A percentile compares a stretch with the other conserved stretches of the same genome.
phyloP scores from a whole-genome alignment of 1,140 invertebrate species.

The Akabosia matsudoensis region DNA sequence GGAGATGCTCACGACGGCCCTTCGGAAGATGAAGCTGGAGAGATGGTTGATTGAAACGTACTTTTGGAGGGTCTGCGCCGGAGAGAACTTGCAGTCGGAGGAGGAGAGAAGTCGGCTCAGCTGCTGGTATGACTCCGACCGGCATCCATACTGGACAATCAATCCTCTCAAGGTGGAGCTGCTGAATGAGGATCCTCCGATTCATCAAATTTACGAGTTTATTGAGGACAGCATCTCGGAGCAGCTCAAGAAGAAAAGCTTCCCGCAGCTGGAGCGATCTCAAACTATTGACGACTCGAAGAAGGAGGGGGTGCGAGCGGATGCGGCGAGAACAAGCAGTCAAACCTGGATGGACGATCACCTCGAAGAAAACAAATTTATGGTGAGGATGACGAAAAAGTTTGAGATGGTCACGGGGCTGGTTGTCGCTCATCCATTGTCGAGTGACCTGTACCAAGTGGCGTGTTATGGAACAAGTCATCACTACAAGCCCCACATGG shows the following conservation, averaged over 20 bases:
- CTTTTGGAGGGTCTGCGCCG: too few relatives aligned
- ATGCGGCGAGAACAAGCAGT: conserved; percentile 28
- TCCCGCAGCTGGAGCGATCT: not conserved
- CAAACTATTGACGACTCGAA: too few relatives aligned
- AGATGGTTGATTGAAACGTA: too few relatives aligned
- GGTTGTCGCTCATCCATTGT: too few relatives aligned
- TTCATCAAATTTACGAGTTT: conserved; percentile 36
- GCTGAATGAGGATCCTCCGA: conserved; percentile 1
- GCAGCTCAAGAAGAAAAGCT: conserved; percentile 22
- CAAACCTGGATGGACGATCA: conserved; percentile 36
- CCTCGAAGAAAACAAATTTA: conserved; percentile 8
- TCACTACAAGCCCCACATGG: too few relatives aligned
- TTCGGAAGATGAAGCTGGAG: too few relatives aligned
- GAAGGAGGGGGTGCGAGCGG: too few relatives aligned
- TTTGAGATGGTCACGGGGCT: too few relatives aligned
- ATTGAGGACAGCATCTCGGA: conserved; percentile 15
- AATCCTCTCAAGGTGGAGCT: conserved; percentile 36
- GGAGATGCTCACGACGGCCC: too few relatives aligned
- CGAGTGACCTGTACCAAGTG: too few relatives aligned
- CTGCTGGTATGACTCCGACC: conserved; percentile 30
- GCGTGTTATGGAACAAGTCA: too few relatives aligned
- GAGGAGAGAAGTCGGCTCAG: conserved; percentile 19
- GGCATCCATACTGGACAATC: conserved; percentile 34
- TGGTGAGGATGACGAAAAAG: too few relatives aligned
- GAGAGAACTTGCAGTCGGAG: conserved; percentile 29